Conservation (phyloP, 2,113 vertebrate genomes). For the Rafetus swinhoei region DNA sequence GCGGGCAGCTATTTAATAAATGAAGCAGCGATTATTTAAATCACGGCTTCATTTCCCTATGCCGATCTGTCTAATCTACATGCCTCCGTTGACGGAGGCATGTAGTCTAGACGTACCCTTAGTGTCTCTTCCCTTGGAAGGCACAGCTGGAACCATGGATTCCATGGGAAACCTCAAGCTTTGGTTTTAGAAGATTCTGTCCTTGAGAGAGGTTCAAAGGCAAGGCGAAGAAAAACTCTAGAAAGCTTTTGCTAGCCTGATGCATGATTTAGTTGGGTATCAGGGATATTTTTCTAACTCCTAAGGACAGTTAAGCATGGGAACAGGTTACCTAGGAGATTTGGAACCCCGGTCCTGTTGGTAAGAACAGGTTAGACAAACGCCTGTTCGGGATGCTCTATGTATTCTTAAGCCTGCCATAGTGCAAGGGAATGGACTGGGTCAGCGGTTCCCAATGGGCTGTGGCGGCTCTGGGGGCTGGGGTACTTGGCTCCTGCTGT, state of each 20-base stretch:
- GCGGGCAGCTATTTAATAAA: too few relatives aligned
- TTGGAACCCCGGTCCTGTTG: background rate
- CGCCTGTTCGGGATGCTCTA: background rate
- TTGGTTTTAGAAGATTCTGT: background rate
- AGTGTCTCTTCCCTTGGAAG: background rate
- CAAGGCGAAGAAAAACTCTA: background rate
- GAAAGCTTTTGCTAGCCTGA: background rate
- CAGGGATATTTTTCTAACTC: background rate
- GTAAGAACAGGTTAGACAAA: background rate
- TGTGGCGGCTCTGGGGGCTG: too few relatives aligned
- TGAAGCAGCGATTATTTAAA: too few relatives aligned
- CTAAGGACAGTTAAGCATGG: background rate
- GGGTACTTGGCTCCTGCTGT: too few relatives aligned
- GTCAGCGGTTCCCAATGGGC: background rate
- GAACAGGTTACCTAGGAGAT: background rate
- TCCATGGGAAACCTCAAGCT: background rate
- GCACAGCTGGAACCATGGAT: background rate
- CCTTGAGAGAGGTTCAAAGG: background rate
- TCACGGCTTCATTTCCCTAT: too few relatives aligned
- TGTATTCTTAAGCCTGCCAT: background rate
- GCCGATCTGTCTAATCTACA: too few relatives aligned
- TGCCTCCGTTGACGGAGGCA: too few relatives aligned
- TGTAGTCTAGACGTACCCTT: too few relatives aligned
- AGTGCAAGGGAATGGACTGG: background rate
- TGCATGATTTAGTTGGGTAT: background rate